These are phyloP conservation scores for Oceanodroma leucorhoa DNA, from an alignment of 2,797 vertebrate species.

Conservation along the genomic window DNA sequence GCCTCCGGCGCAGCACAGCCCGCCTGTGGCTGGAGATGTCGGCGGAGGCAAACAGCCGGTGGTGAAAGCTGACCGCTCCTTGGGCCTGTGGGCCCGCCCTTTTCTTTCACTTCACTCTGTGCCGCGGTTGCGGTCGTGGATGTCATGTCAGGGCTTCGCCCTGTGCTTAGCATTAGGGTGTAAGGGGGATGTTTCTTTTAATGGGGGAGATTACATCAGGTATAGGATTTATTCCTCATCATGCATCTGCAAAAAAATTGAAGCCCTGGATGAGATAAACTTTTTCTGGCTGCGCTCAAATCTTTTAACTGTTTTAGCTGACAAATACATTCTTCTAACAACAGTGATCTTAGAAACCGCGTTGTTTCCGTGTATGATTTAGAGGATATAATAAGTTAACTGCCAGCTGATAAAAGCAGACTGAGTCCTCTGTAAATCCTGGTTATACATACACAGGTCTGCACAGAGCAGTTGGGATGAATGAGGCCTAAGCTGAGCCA, in stretches of 20 bases:
- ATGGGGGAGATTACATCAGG: neutral
- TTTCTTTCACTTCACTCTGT: fast-evolving
- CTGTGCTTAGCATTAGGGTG: fast-evolving
- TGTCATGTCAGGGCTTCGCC: neutral
- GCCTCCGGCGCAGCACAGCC: no score
- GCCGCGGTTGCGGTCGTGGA: fast-evolving
- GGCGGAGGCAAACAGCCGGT: fast-evolving
- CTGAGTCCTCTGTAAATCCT: fast-evolving
- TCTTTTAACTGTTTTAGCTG: neutral
- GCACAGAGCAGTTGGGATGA: neutral
- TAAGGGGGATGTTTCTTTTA: fast-evolving
- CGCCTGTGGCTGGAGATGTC: neutral
- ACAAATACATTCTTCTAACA: fast-evolving
- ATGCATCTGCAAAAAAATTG: no score
- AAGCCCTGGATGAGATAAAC: neutral
- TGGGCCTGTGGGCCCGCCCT: neutral
- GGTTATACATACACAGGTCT: fast-evolving
- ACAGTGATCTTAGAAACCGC: fast-evolving
- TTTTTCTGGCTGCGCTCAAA: neutral
- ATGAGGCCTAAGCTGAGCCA: neutral
- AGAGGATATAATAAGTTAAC: fast-evolving
- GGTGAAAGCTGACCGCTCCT: neutral
- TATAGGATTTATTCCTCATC: fast-evolving
- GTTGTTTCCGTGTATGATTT: fast-evolving
- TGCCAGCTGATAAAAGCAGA: neutral